Evolutionary conservation across 1,140 invertebrate genomes (phyloP), one percentile per base, ranked within the genome.

Genomic region (Amyelois transitella): DNA sequence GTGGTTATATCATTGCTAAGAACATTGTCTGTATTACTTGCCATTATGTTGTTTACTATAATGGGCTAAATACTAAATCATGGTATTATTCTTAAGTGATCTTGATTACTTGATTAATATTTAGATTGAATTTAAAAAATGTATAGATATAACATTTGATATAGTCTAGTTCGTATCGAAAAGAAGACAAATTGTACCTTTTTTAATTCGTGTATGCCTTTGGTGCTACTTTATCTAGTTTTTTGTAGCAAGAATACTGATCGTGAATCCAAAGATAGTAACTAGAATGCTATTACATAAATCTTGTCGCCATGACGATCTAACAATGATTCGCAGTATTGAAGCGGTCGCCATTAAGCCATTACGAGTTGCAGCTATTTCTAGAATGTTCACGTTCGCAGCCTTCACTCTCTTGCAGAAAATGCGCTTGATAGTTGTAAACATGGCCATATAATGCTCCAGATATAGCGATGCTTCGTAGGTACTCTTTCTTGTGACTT

Each of bases 1-100:
- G 59, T 69, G 64, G 61, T 51, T 50, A 53, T 53, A 54, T 32
- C 57, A 44, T 48, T 48, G 43, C 22, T 38, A 38, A 38, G 32
- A 38, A 38, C 32, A 38, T 38, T 14, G 17, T 14, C 32, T 38
- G 32, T 38, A 14, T 38, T 14, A 38, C n/a, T n/a, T 38, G 17
- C 12, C n/a, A 38, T 38, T 38, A 14, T 8, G 17, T 38, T 38
- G 32, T 38, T 38, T 38, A 38, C 32, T n/a, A n/a, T n/a, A n/a
- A n/a, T n/a, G n/a, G n/a, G n/a, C n/a, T n/a, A n/a, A n/a, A n/a
- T n/a, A n/a, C n/a, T n/a, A n/a, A n/a, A n/a, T n/a, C n/a, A n/a
- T n/a, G n/a, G n/a, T n/a, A n/a, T n/a, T n/a, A n/a, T n/a, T n/a
- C n/a, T n/a, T n/a, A n/a, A n/a, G n/a, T n/a, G n/a, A n/a, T n/a